Percentiles rank a stretch among this genome's conserved stretches.
Evolutionary conservation across 1,140 invertebrate genomes (phyloP).

Genomic region (Conus ventricosus): DNA sequence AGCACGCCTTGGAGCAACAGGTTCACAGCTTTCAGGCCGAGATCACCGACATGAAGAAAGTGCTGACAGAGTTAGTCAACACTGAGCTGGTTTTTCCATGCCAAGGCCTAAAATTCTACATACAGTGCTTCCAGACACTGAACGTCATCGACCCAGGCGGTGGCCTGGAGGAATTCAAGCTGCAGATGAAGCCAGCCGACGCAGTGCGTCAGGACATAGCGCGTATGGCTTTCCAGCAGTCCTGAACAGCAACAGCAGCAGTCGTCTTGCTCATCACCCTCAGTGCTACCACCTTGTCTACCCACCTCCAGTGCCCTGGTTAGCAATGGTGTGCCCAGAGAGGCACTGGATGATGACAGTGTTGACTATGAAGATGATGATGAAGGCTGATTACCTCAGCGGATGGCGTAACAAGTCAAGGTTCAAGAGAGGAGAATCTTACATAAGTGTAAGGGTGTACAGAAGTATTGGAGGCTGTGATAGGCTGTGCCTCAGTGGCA

Average conservation of each 20-base stretch:
- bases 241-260: slow-evolving; percentile 50
- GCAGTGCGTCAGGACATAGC: slow-evolving; percentile 58
- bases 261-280: slow-evolving; percentile 7
- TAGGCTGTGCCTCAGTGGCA: too few relatives aligned
- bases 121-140: slow-evolving; percentile 66
- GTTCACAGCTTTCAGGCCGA: slow-evolving; percentile 69
- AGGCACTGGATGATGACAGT: too few relatives aligned
- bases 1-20: slow-evolving; percentile 69
- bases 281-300: slow-evolving; percentile 18
- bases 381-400: too few relatives aligned
- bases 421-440: too few relatives aligned
- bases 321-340: slow-evolving; percentile 23
- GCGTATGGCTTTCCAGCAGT: slow-evolving; percentile 57
- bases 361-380: too few relatives aligned
- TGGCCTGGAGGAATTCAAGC: slow-evolving; percentile 43
- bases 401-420: too few relatives aligned
- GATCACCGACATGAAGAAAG: slow-evolving; percentile 70
- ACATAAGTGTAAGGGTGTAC: too few relatives aligned
- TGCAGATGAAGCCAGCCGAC: slow-evolving; percentile 48
- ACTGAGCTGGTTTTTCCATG: slow-evolving; percentile 71
- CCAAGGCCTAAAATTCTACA: slow-evolving; percentile 71
- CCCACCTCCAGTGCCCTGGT: background rate
- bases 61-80: slow-evolving; percentile 68
- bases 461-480: too few relatives aligned
- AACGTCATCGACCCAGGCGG: slow-evolving; percentile 62